phyloP scores from a whole-genome alignment of 2,888 invertebrate species.

The Idaea aversata region DNA sequence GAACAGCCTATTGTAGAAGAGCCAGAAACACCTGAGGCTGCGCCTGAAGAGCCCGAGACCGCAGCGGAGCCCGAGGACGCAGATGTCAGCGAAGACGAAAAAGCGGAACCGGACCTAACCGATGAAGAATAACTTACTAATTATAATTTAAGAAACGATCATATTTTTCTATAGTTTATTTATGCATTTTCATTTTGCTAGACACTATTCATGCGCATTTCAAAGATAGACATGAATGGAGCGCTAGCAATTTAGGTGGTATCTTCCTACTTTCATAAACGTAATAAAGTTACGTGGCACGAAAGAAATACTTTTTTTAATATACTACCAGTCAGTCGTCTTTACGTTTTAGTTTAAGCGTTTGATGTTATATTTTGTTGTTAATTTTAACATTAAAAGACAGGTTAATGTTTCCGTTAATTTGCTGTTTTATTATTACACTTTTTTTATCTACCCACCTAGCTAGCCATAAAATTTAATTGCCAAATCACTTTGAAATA shows the following conservation, averaged over 20 bases:
- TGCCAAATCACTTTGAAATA: too few relatives aligned
- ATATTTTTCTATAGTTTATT: constrained; percentile 32
- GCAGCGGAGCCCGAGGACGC: constrained; percentile 52
- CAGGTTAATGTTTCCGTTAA: constrained; percentile 48
- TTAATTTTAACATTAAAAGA: constrained; percentile 78
- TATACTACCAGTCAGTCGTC: constrained; percentile 52
- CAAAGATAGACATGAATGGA: constrained; percentile 52
- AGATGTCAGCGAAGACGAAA: constrained; percentile 72
- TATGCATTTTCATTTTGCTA: constrained; percentile 56
- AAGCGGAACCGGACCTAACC: constrained; percentile 75
- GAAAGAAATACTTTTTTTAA: constrained; percentile 44
- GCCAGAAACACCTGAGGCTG: constrained; percentile 66
- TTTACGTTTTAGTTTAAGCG: constrained; percentile 62
- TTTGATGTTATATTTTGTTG: constrained; percentile 73
- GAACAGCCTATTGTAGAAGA: constrained; percentile 73
- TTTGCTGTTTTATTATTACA: constrained; percentile 11
- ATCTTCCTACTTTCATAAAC: constrained; percentile 53
- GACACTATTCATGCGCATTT: constrained; percentile 54
- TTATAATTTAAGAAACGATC: constrained; percentile 11
- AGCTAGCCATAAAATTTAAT: too few relatives aligned
- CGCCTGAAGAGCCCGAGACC: constrained; percentile 44
- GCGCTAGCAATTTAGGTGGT: constrained; percentile 50
- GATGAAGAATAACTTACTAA: constrained; percentile 67
- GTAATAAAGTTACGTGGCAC: constrained; percentile 62
- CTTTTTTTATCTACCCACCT: too few relatives aligned